Conservation (phyloP, 2,888 invertebrate genomes). For the Camponotus fellah region DNA sequence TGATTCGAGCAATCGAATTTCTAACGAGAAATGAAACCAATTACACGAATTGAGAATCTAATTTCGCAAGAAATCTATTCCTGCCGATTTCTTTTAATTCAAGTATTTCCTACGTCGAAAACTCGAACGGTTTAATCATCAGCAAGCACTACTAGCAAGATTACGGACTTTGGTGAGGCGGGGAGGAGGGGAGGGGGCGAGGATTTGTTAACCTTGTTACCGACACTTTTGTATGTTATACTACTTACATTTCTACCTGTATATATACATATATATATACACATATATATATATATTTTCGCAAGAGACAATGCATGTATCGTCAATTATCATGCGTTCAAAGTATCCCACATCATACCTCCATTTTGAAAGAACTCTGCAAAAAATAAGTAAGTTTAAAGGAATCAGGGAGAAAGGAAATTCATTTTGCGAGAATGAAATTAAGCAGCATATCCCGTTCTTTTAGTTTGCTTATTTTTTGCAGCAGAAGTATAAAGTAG, state of each 20-base stretch:
- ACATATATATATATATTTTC: conserved; percentile 15
- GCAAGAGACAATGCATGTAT: conserved; percentile 54
- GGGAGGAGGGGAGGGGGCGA: not conserved
- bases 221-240: conserved; percentile 27
- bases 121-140: not conserved
- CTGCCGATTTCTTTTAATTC: conserved; percentile 43
- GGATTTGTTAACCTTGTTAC: conserved; percentile 28
- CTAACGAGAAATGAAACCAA: not conserved
- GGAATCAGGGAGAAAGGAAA: not conserved
- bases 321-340: conserved; percentile 42
- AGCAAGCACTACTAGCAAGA: not conserved
- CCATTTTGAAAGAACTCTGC: conserved; percentile 31
- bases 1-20: not conserved
- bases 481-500: conserved; percentile 45
- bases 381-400: conserved; percentile 49
- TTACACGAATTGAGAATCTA: not conserved
- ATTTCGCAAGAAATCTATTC: not conserved
- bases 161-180: not conserved
- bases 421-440: conserved; percentile 31
- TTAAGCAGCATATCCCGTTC: conserved; percentile 19
- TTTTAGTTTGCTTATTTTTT: conserved; percentile 51
- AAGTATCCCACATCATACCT: conserved; percentile 39
- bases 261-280: too few species aligned
- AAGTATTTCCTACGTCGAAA: not conserved
- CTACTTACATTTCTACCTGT: conserved; percentile 12